Evolutionary conservation across 1,140 invertebrate species (phyloP), one percentile per base, ranked within the genome.

Genomic region (Hormaphis cornu): DNA sequence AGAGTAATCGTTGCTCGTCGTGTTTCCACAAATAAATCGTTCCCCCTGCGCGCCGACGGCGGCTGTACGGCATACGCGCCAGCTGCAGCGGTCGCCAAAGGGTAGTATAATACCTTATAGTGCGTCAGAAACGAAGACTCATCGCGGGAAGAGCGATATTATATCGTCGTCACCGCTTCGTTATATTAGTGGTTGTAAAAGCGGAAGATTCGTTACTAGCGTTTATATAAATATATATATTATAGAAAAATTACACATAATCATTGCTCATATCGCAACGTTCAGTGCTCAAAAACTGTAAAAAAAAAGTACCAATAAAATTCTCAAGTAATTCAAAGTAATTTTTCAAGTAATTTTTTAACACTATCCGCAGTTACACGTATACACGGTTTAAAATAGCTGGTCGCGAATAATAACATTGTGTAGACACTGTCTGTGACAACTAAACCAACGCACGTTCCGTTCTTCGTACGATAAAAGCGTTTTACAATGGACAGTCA

Each of bases 221-320:
- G 30, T 33, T 6, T 6, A 37, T 22, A n/a, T 6, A 1, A 42
- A 4, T 12, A 1, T n/a, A 42, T 42, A 42, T 42, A 8, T 16
- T 56, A n/a, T n/a, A n/a, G n/a, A n/a, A n/a, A n/a, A n/a, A n/a
- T n/a, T n/a, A n/a, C n/a, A n/a, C n/a, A n/a, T n/a, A n/a, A n/a
- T n/a, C n/a, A 37, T 56, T 56, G 53, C 53, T 56, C 53, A 56
- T 20, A 20, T 37, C 53, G 33, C 53, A 56, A 56, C 53, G 53
- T 16, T 56, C 14, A 56, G 53, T 56, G 53, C 53, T 56, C 53
- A 56, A 56, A 18, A 56, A 56, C 12, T 20, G 28, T 33, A 35
- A 33, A 56, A n/a, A 56, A 20, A 35, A 22, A 42, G 5, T 22
- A 33, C 4, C 30, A 33, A 33, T 6, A 33, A 33, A 33, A n/a